These are phyloP conservation scores for Brotula barbata DNA, from an alignment of 2,797 vertebrate species.

Conservation along the genomic window DNA sequence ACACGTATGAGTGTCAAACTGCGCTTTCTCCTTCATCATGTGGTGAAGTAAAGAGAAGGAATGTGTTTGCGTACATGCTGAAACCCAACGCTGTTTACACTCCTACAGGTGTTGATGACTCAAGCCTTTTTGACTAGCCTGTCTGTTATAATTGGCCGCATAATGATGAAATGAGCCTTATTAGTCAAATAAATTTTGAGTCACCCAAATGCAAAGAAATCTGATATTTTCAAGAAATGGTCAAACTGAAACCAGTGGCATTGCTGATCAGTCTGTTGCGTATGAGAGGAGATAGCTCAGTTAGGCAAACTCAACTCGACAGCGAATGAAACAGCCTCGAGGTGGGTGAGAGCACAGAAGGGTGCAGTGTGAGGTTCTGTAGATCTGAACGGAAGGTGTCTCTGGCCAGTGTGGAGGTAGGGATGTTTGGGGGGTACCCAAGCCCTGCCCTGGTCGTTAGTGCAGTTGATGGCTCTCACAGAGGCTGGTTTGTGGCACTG, in stretches of 20 bases:
- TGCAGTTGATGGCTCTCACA: slow-evolving; percentile 72
- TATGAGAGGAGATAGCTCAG: slow-evolving; percentile 37
- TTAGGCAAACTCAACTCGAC: slow-evolving; percentile 45
- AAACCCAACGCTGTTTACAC: slow-evolving; percentile 34
- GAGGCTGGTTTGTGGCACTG: slow-evolving; percentile 74
- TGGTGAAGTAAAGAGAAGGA: slow-evolving; percentile 25
- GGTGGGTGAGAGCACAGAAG: slow-evolving; percentile 61
- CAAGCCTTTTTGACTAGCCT: slow-evolving; percentile 17
- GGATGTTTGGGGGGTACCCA: slow-evolving; percentile 27
- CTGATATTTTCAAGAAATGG: slow-evolving; percentile 8
- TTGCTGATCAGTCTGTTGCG: slow-evolving; percentile 32
- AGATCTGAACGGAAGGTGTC: slow-evolving; percentile 67
- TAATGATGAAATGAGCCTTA: slow-evolving; percentile 9
- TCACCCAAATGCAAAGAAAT: slow-evolving; percentile 6
- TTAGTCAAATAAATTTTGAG: slow-evolving; percentile 37
- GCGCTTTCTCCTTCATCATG: slow-evolving; percentile 20
- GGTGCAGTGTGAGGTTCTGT: slow-evolving; percentile 68
- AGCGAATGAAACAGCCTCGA: slow-evolving; percentile 40
- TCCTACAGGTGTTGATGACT: slow-evolving; percentile 31
- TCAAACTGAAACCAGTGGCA: not conserved
- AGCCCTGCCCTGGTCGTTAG: slow-evolving; percentile 57
- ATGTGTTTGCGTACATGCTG: slow-evolving; percentile 38
- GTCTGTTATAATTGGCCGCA: slow-evolving; percentile 18
- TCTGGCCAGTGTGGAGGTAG: slow-evolving; percentile 38
- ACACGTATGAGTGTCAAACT: slow-evolving; percentile 20